phyloP scores from a whole-genome alignment of 2,888 invertebrate species.

The Nomada hirtipes region DNA sequence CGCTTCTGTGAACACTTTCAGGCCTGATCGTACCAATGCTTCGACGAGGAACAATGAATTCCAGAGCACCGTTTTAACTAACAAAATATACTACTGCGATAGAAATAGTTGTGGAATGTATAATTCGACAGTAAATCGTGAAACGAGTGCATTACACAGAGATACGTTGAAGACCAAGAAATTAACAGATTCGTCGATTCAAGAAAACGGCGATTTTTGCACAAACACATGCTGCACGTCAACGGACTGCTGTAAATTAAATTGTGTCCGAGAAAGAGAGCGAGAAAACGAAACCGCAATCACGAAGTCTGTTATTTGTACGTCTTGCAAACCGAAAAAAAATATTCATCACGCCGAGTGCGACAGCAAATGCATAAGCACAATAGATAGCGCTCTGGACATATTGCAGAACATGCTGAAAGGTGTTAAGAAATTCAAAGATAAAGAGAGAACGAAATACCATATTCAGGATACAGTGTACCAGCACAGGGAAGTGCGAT shows the following conservation, averaged over 20 bases:
- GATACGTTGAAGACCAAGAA: not conserved
- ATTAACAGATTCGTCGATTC: not conserved
- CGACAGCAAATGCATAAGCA: not conserved
- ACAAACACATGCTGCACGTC: not conserved
- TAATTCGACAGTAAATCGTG: not conserved
- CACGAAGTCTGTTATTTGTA: slow-evolving; percentile 4
- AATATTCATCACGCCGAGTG: not conserved
- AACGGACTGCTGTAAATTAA: not conserved
- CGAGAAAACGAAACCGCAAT: not conserved
- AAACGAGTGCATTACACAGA: not conserved
- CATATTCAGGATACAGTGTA: not conserved
- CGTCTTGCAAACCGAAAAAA: not conserved
- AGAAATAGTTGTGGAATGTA: not conserved
- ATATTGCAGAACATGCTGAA: slow-evolving; percentile 5
- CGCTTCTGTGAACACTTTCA: not conserved
- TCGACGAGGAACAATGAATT: not conserved
- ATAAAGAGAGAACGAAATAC: not conserved
- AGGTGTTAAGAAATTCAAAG: slow-evolving; percentile 3
- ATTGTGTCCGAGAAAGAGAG: not conserved
- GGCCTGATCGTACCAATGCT: not conserved
- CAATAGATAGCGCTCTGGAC: slow-evolving; percentile 6
- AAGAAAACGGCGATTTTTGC: not conserved
- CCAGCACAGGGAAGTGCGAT: not conserved
- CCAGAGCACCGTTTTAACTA: not conserved
- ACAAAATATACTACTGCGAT: not conserved